Conservation (phyloP, 2,888 invertebrate species). For the Epinotia demarniana region DNA sequence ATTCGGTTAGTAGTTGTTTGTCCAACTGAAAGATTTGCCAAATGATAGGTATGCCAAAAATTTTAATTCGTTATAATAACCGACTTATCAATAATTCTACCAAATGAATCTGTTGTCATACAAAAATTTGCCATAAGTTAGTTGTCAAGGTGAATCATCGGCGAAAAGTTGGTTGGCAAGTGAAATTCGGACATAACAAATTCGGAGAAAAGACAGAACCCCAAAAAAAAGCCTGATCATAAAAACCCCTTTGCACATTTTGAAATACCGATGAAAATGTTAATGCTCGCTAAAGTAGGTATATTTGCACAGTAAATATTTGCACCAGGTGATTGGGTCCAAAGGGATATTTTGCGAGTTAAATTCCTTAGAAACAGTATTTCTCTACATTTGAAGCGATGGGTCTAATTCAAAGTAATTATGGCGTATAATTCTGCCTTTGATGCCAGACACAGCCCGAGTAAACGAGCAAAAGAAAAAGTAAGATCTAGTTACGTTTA, state of each 20-base stretch:
- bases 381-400: slow-evolving; percentile 27
- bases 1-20: too few relatives aligned
- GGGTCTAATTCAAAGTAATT: slow-evolving; percentile 39
- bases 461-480: slow-evolving; percentile 27
- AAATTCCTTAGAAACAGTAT: slow-evolving; percentile 31
- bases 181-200: too few relatives aligned
- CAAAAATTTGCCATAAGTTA: too few relatives aligned
- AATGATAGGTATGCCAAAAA: too few relatives aligned
- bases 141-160: too few relatives aligned
- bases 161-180: too few relatives aligned
- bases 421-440: slow-evolving; percentile 38
- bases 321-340: slow-evolving; percentile 19
- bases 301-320: slow-evolving; percentile 17
- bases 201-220: too few relatives aligned
- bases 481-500: slow-evolving; percentile 22
- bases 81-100: too few relatives aligned
- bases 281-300: not conserved
- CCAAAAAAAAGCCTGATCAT: too few relatives aligned
- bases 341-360: slow-evolving; percentile 37
- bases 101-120: too few relatives aligned
- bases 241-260: not conserved
- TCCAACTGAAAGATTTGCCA: too few relatives aligned
- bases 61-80: too few relatives aligned
- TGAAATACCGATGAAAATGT: slow-evolving; percentile 3
- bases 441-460: slow-evolving; percentile 33